Conservation (phyloP, 2,113 vertebrate genomes). For the Axis porcinus region DNA sequence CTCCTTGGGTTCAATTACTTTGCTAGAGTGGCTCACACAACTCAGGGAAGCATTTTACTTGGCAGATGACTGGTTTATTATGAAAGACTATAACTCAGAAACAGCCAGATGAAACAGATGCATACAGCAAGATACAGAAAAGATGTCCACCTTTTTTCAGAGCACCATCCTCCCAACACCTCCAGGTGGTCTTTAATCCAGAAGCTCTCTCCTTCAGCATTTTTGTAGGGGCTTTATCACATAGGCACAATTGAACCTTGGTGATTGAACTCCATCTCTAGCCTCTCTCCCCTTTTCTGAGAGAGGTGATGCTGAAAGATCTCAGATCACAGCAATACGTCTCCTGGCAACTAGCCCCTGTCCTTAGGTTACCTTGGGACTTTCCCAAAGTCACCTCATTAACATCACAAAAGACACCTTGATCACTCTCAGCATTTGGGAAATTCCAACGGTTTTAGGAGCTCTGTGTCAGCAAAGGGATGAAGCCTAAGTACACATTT, state of each 20-base stretch:
- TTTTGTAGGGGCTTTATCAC: background rate
- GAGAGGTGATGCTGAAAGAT: background rate
- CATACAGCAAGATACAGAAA: background rate
- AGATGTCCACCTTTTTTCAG: fast-evolving
- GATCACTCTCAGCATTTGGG: background rate
- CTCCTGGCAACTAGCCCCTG: background rate
- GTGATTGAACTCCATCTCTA: background rate
- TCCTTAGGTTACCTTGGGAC: background rate
- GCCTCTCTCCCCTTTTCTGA: background rate
- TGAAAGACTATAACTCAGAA: background rate
- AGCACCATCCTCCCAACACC: background rate
- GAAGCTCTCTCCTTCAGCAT: background rate
- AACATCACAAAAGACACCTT: background rate
- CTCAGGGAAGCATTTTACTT: background rate
- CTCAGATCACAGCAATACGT: background rate
- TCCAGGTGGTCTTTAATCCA: fast-evolving
- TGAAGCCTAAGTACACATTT: background rate
- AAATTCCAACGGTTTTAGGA: background rate
- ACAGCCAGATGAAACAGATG: background rate
- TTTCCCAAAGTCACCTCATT: background rate
- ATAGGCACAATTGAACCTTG: background rate
- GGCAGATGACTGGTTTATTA: background rate
- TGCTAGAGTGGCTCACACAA: background rate
- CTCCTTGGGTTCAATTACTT: background rate
- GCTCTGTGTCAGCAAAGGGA: background rate